Base-by-base conservation (phyloP, 2,113 vertebrate genomes). In the Phodopus roborovskii region DNA sequence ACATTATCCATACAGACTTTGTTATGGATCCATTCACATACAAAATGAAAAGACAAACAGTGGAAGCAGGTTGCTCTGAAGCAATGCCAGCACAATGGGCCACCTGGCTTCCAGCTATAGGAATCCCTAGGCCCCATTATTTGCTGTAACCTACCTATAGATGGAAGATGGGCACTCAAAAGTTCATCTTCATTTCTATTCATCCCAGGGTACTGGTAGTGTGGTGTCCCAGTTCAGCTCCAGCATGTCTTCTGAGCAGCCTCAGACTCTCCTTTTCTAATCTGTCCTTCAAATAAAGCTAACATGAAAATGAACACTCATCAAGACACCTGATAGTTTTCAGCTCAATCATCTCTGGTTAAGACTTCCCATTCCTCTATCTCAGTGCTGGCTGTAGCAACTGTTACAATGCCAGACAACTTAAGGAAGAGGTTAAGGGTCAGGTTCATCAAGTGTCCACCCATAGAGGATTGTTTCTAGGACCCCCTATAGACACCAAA, bases 161-260 rank as follows among this genome's bases (percentile, higher is more conserved):
- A n/a, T 58, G n/a, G 30, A 30, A 30, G 42, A n/a, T 16, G 11
- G 28, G 20, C 56, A 42, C 68, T 71, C 86, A 70, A 12, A 68
- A 33, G 70, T 53, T 78, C 30, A 56, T 28, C 39, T 24, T 78
- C 36, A 56, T 28, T 45, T 24, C 42, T 12, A 17, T 5, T 74
- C 20, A 39, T n/a, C 84, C 68, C 22, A 62, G 45, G 78, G 4
- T 2, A 11, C 0, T 0, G 2, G 39, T 22, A 4, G 26, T 1
- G 19, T 50, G 53, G 20, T 33, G 5, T 33, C 53, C 83, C 4
- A 13, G 7, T 3, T 5, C 12, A 22, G 60, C 33, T 75, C 66
- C n/a, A 50, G 16, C 1, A 6, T 79, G 4, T 66, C 17, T 39
- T 58, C 48, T 20, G 39, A 7, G 0, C 5, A 62, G 88, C 50